Evolutionary conservation across 1,140 invertebrate genomes (phyloP).

Genomic region (Philaenus spumarius): DNA sequence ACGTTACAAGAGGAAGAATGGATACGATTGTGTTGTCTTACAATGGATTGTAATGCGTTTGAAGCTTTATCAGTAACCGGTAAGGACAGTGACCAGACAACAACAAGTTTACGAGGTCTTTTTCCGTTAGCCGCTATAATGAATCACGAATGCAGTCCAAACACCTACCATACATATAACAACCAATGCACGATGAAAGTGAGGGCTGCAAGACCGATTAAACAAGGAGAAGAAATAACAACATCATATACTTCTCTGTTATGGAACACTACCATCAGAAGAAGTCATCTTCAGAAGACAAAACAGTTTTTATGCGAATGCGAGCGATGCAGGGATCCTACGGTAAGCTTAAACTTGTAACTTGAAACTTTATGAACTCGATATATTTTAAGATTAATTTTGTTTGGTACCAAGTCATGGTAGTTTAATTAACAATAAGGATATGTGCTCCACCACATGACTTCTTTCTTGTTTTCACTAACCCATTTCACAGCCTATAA

Average conservation of each 20-base stretch:
- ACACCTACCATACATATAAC: conserved; percentile 60
- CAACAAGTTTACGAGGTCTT: conserved; percentile 51
- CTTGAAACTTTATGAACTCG: too few relatives aligned
- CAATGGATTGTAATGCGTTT: conserved; percentile 67
- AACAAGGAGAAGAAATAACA: conserved; percentile 57
- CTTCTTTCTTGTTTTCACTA: too few relatives aligned
- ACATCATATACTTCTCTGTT: conserved; percentile 64
- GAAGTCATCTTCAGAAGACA: conserved; percentile 55
- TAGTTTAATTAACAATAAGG: too few relatives aligned
- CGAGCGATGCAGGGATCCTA: conserved; percentile 59
- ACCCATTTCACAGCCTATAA: too few relatives aligned
- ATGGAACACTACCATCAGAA: conserved; percentile 60
- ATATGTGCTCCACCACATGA: too few relatives aligned
- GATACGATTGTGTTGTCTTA: conserved; percentile 51
- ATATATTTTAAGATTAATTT: too few relatives aligned
- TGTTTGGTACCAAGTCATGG: too few relatives aligned
- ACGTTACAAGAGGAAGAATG: conserved; percentile 47
- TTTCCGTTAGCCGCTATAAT: conserved; percentile 64
- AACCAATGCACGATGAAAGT: conserved; percentile 50
- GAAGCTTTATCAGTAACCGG: conserved; percentile 46
- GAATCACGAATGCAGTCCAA: conserved; percentile 69
- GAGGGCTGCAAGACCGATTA: conserved; percentile 53
- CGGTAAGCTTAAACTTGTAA: conserved; percentile 40
- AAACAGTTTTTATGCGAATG: conserved; percentile 72
- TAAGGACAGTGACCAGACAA: conserved; percentile 38